A percentile compares a stretch with the other conserved stretches of the same genome.
These are phyloP conservation scores for Argyra leucocephala DNA, from an alignment of 2,888 invertebrate species.

Conservation along the genomic window DNA sequence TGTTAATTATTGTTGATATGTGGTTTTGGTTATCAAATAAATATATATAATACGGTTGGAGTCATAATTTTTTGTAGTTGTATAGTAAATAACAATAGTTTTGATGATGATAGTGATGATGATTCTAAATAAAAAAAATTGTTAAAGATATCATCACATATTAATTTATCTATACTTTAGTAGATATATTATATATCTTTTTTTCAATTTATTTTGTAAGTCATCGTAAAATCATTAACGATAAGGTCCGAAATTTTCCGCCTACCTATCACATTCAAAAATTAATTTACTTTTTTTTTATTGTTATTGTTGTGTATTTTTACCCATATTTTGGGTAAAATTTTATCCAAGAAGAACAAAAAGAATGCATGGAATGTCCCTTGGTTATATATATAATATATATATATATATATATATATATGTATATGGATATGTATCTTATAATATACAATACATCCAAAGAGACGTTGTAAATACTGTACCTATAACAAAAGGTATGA, in stretches of 20 bases:
- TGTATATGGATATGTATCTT: background rate
- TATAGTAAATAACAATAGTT: too few species aligned
- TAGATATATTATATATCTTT: too few species aligned
- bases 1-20: background rate
- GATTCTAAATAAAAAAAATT: too few species aligned
- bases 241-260: background rate
- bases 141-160: too few species aligned
- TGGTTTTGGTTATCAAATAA: too few species aligned
- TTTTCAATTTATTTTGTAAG: background rate
- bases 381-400: background rate
- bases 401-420: background rate
- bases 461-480: too few species aligned
- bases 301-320: background rate
- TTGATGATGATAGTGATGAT: too few species aligned
- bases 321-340: background rate
- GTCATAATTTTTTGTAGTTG: too few species aligned
- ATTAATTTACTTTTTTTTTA: background rate
- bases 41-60: too few species aligned
- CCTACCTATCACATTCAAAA: constrained; percentile 6
- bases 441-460: too few species aligned
- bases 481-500: background rate
- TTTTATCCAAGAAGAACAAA: background rate
- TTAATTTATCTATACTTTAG: too few species aligned
- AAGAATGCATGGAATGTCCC: background rate
- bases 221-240: constrained; percentile 6